Percentiles rank a stretch among this genome's conserved stretches.
Conservation (phyloP, 2,113 vertebrate species). For the Passer domesticus region DNA sequence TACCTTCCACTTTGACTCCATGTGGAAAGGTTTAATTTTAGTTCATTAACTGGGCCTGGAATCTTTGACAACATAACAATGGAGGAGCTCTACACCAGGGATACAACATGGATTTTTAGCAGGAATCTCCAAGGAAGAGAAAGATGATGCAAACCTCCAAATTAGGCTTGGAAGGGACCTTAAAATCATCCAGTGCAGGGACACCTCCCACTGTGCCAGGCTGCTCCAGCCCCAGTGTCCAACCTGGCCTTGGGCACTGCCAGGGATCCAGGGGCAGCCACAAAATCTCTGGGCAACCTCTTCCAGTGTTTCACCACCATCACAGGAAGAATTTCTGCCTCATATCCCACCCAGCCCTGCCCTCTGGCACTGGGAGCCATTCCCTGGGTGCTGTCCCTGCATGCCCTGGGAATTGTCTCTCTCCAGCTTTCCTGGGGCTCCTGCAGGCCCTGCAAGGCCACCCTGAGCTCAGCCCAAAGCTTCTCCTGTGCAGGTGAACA, state of each 20-base stretch:
- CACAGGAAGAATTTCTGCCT: no score
- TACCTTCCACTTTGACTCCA: not conserved
- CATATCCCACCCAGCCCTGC: no score
- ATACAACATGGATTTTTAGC: not conserved
- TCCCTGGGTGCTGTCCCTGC: not conserved
- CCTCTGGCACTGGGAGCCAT: not conserved
- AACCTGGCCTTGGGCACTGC: not conserved
- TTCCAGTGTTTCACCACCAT: no score
- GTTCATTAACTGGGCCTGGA: not conserved
- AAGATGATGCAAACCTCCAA: not conserved
- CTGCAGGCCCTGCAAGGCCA: no score
- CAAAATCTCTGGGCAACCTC: no score
- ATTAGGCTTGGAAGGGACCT: not conserved
- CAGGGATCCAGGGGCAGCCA: not conserved
- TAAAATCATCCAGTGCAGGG: fast-evolving
- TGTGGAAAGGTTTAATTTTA: not conserved
- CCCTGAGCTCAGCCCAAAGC: not conserved
- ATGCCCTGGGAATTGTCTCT: not conserved
- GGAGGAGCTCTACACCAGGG: not conserved
- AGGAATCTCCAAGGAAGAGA: not conserved
- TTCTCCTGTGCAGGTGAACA: not conserved
- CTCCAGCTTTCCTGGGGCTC: no score
- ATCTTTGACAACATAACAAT: not conserved
- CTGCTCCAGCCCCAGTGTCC: not conserved
- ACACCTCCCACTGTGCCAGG: not conserved